phyloP scores from a whole-genome alignment of 2,113 vertebrate species.

The Campylomormyrus numenius region DNA sequence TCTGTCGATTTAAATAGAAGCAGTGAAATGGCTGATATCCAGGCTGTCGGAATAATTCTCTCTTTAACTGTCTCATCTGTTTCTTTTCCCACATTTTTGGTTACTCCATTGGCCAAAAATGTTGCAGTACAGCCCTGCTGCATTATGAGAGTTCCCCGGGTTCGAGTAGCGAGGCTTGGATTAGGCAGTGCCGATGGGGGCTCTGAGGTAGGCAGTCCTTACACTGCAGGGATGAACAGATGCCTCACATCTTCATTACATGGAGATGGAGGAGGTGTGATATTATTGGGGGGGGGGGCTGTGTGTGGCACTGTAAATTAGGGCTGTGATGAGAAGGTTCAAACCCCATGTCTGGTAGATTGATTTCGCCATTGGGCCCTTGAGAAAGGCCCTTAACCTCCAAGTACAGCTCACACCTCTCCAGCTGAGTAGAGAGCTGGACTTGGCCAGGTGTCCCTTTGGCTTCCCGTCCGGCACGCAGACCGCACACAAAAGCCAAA shows the following conservation, averaged over 20 bases:
- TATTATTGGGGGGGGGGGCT: neutral
- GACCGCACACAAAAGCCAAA: neutral
- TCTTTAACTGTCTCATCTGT: neutral
- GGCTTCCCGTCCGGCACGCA: neutral
- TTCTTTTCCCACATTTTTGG: neutral
- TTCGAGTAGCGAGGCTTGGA: neutral
- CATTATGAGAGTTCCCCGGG: neutral
- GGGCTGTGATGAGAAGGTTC: neutral
- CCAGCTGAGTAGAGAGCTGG: neutral
- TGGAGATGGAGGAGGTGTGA: neutral
- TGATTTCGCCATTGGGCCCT: neutral
- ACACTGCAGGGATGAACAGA: neutral
- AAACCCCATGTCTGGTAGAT: neutral
- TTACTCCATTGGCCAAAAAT: neutral
- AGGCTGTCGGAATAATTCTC: conserved; percentile 3
- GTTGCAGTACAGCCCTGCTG: neutral
- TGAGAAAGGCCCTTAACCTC: neutral
- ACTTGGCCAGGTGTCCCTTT: neutral
- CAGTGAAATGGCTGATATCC: neutral
- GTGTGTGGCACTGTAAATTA: neutral
- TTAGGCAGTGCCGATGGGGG: neutral
- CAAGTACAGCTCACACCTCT: neutral
- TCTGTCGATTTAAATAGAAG: neutral
- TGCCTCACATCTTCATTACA: neutral
- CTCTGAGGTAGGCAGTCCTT: neutral